Evolutionary conservation across 2,797 vertebrate genomes (phyloP), one percentile per base, ranked within the genome.

Genomic region (Potorous gilbertii): DNA sequence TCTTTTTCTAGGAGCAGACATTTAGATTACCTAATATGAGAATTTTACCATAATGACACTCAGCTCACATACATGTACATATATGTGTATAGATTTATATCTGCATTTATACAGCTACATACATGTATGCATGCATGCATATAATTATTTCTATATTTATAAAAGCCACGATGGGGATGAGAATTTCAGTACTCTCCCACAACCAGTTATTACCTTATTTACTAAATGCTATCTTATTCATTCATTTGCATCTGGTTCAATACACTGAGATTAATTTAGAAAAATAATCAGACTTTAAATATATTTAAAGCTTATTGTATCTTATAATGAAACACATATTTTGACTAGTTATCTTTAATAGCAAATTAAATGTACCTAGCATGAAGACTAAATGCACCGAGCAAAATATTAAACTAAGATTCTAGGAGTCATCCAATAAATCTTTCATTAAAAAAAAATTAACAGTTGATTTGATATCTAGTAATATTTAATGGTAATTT

Each of bases 31-130:
- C n/a, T 46, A 81, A 24, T 46, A 4, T 9, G 12, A 14, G 18
- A 81, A 8, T 40, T 74, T n/a, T 40, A 74, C 5, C 4, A 74
- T n/a, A 34, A 18, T 74, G 62, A 74, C 16, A 66, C 9, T n/a
- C 62, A 66, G 18, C 3, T 34, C 29, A 14, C 34, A 66, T 1
- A 3, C 28, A 34, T 0, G 1, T 16, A 5, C 0, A 34, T 4
- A 62, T 31, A 31, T 14, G 29, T n/a, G 2, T 1, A n/a, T 16
- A n/a, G 34, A 6, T 14, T 0, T 66, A 27, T 34, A 14, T 52
- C 2, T 3, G 52, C 1, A 3, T 28, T n/a, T 59, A 91, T 34
- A n/a, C n/a, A 55, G 14, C 34, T 6, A 31, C 0, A 62, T 9
- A 56, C 1, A 31, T 1, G 57, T 12, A 57, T 14, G 62, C 10